Percentiles rank a stretch among this genome's conserved stretches.
Conservation (phyloP, 37 sponge, comb jelly and placozoan species). For the Crambe crambe region DNA sequence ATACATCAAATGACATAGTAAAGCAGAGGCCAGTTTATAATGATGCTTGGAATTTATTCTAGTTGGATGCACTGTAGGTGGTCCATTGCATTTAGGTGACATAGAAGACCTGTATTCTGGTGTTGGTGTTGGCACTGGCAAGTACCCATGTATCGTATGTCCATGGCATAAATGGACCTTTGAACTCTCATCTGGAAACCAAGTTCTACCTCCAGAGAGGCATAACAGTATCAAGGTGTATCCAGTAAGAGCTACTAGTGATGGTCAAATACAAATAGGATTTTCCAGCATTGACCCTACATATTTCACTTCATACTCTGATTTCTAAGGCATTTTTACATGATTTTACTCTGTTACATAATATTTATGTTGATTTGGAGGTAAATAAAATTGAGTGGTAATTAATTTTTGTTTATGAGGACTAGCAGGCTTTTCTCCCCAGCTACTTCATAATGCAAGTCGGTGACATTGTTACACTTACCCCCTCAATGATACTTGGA, state of each 20-base stretch:
- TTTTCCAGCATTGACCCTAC: slow-evolving; percentile 27
- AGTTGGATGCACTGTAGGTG: too few relatives aligned
- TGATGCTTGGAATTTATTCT: too few relatives aligned
- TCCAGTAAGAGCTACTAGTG: slow-evolving; percentile 12
- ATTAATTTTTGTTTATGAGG: too few relatives aligned
- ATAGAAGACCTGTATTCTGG: slow-evolving; percentile 51
- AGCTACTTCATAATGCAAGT: too few relatives aligned
- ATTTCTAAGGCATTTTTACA: neutral
- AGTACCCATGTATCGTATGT: slow-evolving; percentile 36
- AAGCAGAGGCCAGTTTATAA: too few relatives aligned
- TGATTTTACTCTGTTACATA: too few relatives aligned
- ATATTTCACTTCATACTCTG: slow-evolving; percentile 8
- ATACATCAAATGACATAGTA: too few relatives aligned
- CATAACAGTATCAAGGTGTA: neutral
- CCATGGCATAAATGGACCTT: slow-evolving; percentile 73
- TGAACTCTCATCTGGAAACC: slow-evolving; percentile 32
- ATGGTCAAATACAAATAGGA: slow-evolving; percentile 25
- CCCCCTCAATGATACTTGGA: too few relatives aligned
- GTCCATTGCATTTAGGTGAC: slow-evolving; percentile 65
- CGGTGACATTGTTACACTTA: too few relatives aligned
- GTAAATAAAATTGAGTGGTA: too few relatives aligned
- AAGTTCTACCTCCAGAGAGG: slow-evolving; percentile 17
- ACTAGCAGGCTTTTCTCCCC: too few relatives aligned
- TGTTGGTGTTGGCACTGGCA: neutral
- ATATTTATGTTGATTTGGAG: too few relatives aligned